A percentile compares a stretch with the other conserved stretches of the same genome.
Evolutionary conservation across 2,797 vertebrate genomes (phyloP).

Genomic region (Chanos chanos): DNA sequence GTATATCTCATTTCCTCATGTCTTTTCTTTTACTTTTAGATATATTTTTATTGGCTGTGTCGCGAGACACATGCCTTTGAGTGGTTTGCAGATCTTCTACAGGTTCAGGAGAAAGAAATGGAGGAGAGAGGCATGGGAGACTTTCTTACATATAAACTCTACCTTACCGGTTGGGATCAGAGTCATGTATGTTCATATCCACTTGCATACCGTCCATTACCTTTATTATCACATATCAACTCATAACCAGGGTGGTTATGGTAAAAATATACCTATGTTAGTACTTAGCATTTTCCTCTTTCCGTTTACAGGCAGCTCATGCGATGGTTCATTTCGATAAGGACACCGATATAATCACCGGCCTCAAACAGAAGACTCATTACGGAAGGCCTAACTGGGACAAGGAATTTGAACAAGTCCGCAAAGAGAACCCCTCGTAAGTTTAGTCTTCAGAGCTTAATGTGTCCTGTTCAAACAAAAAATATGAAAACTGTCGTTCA

Average conservation of each 20-base stretch:
- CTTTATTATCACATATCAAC: no score
- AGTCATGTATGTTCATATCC: conserved; percentile 67
- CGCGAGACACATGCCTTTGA: conserved; percentile 87
- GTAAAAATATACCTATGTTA: not conserved
- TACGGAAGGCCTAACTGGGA: conserved; percentile 89
- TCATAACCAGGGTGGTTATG: not conserved
- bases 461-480: no score
- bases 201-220: no score
- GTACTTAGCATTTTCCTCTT: not conserved
- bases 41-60: conserved; percentile 96
- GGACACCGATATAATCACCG: conserved; percentile 79
- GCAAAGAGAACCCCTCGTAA: conserved; percentile 83
- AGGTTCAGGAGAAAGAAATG: conserved; percentile 87
- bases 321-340: conserved; percentile 75
- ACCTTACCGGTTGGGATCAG: conserved; percentile 84
- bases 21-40: conserved; percentile 68
- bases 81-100: conserved; percentile 89
- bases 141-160: conserved; percentile 90
- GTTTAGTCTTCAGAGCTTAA: conserved; percentile 32
- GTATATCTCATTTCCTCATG: not conserved
- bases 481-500: no score
- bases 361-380: conserved; percentile 87
- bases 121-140: conserved; percentile 79
- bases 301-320: conserved; percentile 68
- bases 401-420: conserved; percentile 82